Conservation (phyloP, 2,113 vertebrate genomes). For the Brachypodius melanocephalos region DNA sequence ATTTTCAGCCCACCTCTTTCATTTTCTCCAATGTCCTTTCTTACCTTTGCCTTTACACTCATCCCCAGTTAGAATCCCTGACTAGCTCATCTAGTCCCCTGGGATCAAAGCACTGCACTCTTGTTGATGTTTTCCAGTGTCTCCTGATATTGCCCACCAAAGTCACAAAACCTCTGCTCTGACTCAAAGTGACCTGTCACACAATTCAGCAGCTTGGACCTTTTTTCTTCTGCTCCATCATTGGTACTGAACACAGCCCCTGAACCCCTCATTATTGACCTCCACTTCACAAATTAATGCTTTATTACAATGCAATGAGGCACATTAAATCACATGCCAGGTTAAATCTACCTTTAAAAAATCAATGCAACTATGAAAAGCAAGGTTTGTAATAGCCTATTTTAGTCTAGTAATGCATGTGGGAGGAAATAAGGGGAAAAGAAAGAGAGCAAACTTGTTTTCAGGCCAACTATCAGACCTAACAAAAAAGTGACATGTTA, state of each 20-base stretch:
- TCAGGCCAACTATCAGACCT: not conserved
- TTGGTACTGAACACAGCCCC: not conserved
- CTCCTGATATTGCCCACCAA: not conserved
- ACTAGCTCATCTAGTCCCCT: not conserved
- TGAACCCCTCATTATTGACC: not conserved
- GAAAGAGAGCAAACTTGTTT: not conserved
- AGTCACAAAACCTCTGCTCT: not conserved
- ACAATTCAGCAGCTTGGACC: not conserved
- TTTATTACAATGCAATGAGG: not conserved
- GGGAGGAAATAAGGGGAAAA: rapidly evolving
- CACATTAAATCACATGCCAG: not conserved
- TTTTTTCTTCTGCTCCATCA: not conserved
- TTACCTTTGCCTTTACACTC: not conserved
- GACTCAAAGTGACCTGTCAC: not conserved
- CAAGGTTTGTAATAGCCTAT: not conserved
- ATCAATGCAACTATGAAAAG: not conserved
- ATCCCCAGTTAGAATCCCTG: not conserved
- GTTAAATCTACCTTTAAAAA: not conserved
- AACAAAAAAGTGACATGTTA: rapidly evolving
- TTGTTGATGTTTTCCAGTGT: not conserved
- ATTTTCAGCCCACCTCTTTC: not conserved
- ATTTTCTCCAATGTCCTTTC: not conserved
- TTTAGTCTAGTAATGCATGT: not conserved
- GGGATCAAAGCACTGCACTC: not conserved
- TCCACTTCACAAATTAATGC: not conserved